These are phyloP conservation scores for Drosophila repletoides DNA, from an alignment of 1,140 invertebrate species.

Conservation along the genomic window DNA sequence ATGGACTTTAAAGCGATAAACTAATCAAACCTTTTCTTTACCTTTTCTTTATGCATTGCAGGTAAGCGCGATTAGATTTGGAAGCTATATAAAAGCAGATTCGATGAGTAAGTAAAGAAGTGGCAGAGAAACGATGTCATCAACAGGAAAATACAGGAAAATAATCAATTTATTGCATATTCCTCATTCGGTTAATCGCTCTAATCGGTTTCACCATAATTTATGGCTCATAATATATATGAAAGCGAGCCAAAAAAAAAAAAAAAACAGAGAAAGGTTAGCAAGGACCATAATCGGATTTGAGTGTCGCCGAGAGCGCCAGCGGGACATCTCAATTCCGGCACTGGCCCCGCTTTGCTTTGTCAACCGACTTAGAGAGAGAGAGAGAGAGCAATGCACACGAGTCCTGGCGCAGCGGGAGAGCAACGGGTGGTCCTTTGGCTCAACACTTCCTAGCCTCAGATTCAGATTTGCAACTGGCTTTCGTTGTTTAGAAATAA, in stretches of 20 bases:
- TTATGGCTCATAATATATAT: conserved; percentile 66
- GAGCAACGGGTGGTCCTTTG: conserved; percentile 66
- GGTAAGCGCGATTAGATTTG: conserved; percentile 66
- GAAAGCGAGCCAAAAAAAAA: conserved; percentile 14
- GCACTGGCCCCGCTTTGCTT: conserved; percentile 8
- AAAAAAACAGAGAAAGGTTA: conserved; percentile 34
- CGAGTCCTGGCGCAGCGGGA: conserved; percentile 69
- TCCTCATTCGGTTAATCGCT: conserved; percentile 22
- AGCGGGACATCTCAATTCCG: conserved; percentile 77
- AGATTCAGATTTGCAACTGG: conserved; percentile 47
- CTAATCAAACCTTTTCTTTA: conserved; percentile 8
- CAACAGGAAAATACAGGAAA: conserved; percentile 4
- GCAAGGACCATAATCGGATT: conserved; percentile 72
- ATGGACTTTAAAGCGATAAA: too few species aligned
- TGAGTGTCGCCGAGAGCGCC: conserved; percentile 51
- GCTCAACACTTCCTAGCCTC: conserved; percentile 66
- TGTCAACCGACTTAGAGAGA: background rate
- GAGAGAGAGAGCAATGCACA: conserved; percentile 46
- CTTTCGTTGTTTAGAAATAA: conserved; percentile 20
- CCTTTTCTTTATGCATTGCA: conserved; percentile 34
- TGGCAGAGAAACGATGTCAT: conserved; percentile 1
- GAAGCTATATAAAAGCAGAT: background rate
- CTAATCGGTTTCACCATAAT: conserved; percentile 75
- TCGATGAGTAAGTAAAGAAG: conserved; percentile 2
- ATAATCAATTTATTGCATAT: conserved; percentile 53